Conservation (phyloP, 2,888 invertebrate genomes). For the Tachina grossa region DNA sequence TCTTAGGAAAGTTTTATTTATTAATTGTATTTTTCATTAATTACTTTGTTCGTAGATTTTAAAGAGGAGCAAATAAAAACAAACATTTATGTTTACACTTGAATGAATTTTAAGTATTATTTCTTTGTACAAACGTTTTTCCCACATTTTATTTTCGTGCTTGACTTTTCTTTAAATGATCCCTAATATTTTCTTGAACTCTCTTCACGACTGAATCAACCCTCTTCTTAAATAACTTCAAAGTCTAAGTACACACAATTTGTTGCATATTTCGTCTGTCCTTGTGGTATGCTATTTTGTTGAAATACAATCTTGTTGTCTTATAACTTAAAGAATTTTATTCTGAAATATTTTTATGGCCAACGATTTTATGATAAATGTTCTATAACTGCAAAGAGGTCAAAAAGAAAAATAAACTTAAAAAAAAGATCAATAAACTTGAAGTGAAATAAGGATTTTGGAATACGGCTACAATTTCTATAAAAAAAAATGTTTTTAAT, state of each 20-base stretch:
- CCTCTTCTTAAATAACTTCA: constrained; percentile 4
- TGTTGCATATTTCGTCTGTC: neutral
- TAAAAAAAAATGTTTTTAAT: too few relatives aligned
- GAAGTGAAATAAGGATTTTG: too few relatives aligned
- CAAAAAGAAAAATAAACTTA: too few relatives aligned
- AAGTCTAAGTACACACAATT: neutral
- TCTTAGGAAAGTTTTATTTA: constrained; percentile 20
- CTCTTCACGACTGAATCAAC: constrained; percentile 16
- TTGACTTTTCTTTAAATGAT: constrained; percentile 14
- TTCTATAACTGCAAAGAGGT: too few relatives aligned
- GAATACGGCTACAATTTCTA: too few relatives aligned
- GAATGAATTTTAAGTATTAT: constrained; percentile 31
- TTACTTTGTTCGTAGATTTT: constrained; percentile 23
- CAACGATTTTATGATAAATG: too few relatives aligned
- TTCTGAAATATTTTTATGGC: too few relatives aligned
- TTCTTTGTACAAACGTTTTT: constrained; percentile 34
- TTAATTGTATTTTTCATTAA: constrained; percentile 10
- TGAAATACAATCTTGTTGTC: too few relatives aligned
- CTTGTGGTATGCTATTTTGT: too few relatives aligned
- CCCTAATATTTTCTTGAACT: constrained; percentile 33
- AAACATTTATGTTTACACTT: constrained; percentile 48
- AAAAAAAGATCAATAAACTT: too few relatives aligned
- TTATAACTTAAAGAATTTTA: too few relatives aligned
- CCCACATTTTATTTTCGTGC: constrained; percentile 52
- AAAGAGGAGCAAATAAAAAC: neutral